Percentiles rank a stretch among this genome's conserved stretches.
Evolutionary conservation across 2,888 invertebrate genomes (phyloP).

Genomic region (Drosophila parthenogenetica): DNA sequence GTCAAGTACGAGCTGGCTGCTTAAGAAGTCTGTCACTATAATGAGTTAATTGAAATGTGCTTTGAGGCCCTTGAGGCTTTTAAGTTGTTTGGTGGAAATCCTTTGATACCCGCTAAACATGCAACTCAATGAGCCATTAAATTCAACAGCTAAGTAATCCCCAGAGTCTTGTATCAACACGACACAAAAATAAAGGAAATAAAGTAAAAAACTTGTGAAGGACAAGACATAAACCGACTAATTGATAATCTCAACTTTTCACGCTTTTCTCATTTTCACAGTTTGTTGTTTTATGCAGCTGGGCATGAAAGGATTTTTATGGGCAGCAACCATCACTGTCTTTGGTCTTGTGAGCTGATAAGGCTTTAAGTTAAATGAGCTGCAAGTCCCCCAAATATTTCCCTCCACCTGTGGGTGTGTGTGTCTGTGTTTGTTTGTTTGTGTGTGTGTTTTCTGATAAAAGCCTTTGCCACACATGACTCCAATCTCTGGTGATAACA

Average conservation of each 20-base stretch:
- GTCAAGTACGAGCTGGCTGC: background rate
- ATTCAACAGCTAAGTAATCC: constrained; percentile 24
- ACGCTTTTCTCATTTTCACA: constrained; percentile 8
- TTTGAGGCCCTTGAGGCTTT: constrained; percentile 3
- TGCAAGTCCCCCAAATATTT: background rate
- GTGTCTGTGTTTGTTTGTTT: no score
- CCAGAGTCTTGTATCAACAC: background rate
- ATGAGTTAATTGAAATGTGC: constrained; percentile 50
- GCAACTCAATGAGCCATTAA: constrained; percentile 33
- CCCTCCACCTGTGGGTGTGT: background rate
- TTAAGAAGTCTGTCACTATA: constrained; percentile 14
- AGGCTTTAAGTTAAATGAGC: constrained; percentile 39
- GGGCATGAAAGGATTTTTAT: constrained; percentile 41
- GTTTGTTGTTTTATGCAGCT: background rate
- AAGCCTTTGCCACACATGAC: constrained; percentile 11
- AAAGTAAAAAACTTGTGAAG: background rate
- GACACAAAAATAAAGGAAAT: no score
- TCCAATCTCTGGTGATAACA: constrained; percentile 37
- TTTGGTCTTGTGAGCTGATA: constrained; percentile 33
- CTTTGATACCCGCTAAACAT: constrained; percentile 16
- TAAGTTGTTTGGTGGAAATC: constrained; percentile 14
- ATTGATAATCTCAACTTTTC: constrained; percentile 23
- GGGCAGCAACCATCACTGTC: constrained; percentile 21
- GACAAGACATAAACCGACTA: constrained; percentile 1
- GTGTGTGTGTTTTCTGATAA: background rate